Evolutionary conservation across 1,140 invertebrate species (phyloP), one percentile per base, ranked within the genome.

Genomic region (Tribolium madens): DNA sequence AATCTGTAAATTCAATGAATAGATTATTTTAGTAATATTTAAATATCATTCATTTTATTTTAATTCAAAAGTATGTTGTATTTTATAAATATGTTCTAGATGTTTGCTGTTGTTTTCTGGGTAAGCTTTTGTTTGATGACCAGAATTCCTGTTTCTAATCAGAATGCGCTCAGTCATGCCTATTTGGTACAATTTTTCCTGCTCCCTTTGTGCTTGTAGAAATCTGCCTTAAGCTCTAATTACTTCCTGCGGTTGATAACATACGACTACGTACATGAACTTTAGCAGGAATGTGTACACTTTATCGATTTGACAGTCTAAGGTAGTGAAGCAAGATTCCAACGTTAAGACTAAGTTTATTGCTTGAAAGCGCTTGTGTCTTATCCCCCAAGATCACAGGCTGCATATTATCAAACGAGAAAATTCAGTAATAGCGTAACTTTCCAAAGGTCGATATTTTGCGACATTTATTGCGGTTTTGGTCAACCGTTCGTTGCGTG

Each of bases 291-390:
- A 57, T 57, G 52, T 21, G 9, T 57, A 57, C 17, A 18, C 52
- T 15, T 57, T 57, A 57, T 57, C 52, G 52, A 57, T 57, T 57
- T 57, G 52, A 57, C 52, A 57, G 52, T 57, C 6, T 47, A 47
- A 50, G 48, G 13, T 17, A 57, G 52, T 57, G 15, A 57, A 18
- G 5, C 52, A 57, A 57, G 52, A 57, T 57, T 57, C 52, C 52
- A 57, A 17, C 15, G 14, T 57, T 57, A 57, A 21, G 52, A 18
- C 48, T 17, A 50, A 50, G 52, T 57, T 57, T 57, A 57, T 57
- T 17, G 52, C 52, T 9, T n/a, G 52, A 57, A 57, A 21, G 15
- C 52, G 21, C 52, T 57, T 57, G 17, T 57, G 52, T 57, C 18
- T 57, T 57, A 57, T 57, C 52, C 52, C 52, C 10, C n/a, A 42